A percentile compares a stretch with the other conserved stretches of the same genome.
Evolutionary conservation across 2,113 vertebrate species (phyloP).

Genomic region (Geothlypis trichas): DNA sequence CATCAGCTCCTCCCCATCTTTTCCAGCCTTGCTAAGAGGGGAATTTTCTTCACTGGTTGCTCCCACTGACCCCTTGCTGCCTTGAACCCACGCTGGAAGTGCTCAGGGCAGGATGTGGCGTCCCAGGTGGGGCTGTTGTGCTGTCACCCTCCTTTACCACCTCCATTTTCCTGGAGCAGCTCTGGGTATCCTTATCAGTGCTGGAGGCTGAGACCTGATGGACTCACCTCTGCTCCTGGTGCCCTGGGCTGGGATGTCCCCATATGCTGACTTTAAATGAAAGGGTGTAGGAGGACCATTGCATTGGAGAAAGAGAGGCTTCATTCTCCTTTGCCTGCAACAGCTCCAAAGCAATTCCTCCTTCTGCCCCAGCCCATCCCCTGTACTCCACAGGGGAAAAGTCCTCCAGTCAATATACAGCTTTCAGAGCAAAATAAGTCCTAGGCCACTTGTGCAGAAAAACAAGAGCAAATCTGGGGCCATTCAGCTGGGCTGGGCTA

Average conservation of each 20-base stretch:
- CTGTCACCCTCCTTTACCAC: background rate
- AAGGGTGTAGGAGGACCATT: background rate
- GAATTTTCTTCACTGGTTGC: background rate
- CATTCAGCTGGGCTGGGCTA: background rate
- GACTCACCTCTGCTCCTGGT: background rate
- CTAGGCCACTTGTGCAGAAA: background rate
- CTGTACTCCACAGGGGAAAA: background rate
- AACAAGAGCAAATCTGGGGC: background rate
- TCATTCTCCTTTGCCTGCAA: background rate
- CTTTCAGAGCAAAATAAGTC: background rate
- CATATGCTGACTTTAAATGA: background rate
- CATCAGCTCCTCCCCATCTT: background rate
- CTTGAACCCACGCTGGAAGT: no score
- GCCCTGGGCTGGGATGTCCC: background rate
- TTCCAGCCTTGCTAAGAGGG: background rate
- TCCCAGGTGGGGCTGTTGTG: rapidly evolving
- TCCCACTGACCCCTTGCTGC: background rate
- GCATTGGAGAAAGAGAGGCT: background rate
- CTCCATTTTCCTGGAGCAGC: background rate
- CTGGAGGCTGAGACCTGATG: rapidly evolving
- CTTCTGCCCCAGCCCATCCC: background rate
- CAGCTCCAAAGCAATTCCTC: background rate
- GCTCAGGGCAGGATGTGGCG: background rate
- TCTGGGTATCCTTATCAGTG: background rate
- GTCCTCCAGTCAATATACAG: background rate